Evolutionary conservation across 2,797 vertebrate species (phyloP).

Genomic region (Cossypha dichroa): DNA sequence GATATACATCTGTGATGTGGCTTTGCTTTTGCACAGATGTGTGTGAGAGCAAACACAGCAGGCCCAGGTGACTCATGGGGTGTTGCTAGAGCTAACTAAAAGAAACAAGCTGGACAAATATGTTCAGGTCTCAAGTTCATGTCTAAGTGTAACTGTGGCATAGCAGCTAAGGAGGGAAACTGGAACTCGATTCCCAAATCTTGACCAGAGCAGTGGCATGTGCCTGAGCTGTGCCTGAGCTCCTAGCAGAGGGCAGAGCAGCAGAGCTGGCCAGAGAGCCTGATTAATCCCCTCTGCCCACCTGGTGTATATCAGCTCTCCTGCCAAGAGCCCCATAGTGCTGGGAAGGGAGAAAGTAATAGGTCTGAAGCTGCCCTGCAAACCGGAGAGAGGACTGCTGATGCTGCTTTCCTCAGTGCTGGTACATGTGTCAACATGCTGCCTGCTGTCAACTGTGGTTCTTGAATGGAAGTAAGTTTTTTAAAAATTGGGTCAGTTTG

Average conservation of each 20-base stretch:
- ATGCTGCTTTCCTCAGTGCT: background rate
- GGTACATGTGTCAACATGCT: background rate
- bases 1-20: background rate
- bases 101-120: background rate
- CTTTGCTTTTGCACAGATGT: background rate
- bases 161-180: background rate
- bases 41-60: background rate
- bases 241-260: background rate
- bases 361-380: background rate
- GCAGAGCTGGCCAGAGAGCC: background rate
- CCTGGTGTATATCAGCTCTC: fast-evolving
- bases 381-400: background rate
- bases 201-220: background rate
- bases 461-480: background rate
- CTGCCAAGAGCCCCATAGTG: background rate
- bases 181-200: background rate
- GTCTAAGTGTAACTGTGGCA: background rate
- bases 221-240: background rate
- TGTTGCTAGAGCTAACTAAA: background rate
- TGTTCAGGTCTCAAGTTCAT: background rate
- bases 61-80: background rate
- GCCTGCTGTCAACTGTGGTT: background rate
- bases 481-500: background rate
- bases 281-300: too few species aligned
- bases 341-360: background rate